Evolutionary conservation across 2,797 vertebrate genomes (phyloP).

Genomic region (Zenarchopterus dispar): DNA sequence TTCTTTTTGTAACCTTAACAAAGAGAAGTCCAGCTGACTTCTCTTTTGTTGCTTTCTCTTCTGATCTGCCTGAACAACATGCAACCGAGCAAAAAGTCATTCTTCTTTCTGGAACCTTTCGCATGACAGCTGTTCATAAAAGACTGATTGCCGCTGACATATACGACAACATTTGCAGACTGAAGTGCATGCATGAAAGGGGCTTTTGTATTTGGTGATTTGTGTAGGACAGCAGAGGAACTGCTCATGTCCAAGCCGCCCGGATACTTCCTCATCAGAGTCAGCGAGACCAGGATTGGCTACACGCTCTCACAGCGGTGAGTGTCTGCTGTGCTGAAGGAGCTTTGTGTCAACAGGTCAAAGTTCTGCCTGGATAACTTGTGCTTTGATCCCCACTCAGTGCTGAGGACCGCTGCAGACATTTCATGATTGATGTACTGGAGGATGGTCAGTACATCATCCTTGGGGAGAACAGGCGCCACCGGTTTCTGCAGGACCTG

Average conservation of each 20-base stretch:
- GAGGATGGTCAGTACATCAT: conserved; percentile 74
- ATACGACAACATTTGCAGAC: not conserved
- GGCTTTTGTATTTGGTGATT: conserved; percentile 16
- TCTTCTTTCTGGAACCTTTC: no score
- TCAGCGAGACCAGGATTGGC: conserved; percentile 87
- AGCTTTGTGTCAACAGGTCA: conserved; percentile 1
- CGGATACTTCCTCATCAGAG: conserved; percentile 87
- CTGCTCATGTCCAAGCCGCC: conserved; percentile 74
- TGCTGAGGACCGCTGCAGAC: conserved; percentile 75
- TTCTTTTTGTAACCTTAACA: not conserved
- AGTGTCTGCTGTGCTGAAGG: conserved; percentile 34
- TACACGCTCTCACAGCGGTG: conserved; percentile 88
- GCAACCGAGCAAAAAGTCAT: no score
- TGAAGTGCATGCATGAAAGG: conserved; percentile 13
- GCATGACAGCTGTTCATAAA: no score
- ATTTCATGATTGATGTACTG: conserved; percentile 85
- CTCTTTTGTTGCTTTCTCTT: not conserved
- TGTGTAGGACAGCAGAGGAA: conserved; percentile 81
- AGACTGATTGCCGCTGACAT: not conserved
- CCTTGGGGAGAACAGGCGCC: conserved; percentile 71
- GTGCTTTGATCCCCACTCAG: conserved; percentile 57
- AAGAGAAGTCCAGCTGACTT: not conserved
- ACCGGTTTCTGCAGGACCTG: conserved; percentile 82
- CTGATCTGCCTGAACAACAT: no score
- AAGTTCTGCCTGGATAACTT: not conserved